These are phyloP conservation scores for Cephalopachus bancanus DNA, from an alignment of 2,797 vertebrate genomes.

Conservation along the genomic window DNA sequence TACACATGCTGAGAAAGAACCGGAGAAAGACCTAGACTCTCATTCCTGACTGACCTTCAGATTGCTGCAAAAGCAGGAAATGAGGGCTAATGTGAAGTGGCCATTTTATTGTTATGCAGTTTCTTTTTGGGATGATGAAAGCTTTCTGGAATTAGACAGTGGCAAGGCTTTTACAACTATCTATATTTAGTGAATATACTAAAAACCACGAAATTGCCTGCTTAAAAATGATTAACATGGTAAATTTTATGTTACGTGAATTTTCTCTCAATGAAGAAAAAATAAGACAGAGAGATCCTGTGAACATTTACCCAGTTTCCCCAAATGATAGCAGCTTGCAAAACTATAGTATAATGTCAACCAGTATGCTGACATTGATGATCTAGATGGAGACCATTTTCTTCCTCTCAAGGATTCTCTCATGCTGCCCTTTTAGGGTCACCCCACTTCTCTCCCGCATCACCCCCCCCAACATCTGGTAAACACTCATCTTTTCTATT, in stretches of 20 bases:
- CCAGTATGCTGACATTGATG: background rate
- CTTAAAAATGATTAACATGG: background rate
- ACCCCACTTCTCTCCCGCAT: background rate
- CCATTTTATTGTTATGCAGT: background rate
- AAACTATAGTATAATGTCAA: background rate
- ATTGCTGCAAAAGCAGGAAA: background rate
- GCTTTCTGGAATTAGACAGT: background rate
- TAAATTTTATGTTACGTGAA: background rate
- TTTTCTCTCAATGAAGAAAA: background rate
- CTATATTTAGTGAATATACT: background rate
- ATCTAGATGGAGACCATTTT: background rate
- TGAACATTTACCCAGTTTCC: background rate
- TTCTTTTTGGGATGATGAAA: background rate
- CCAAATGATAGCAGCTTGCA: background rate
- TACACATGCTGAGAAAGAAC: background rate
- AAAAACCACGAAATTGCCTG: background rate
- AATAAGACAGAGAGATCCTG: background rate
- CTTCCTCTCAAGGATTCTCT: background rate
- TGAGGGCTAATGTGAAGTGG: background rate
- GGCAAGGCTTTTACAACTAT: background rate
- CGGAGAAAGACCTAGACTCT: no score
- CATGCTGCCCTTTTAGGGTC: background rate
- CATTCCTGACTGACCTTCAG: no score
- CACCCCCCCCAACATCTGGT: background rate
- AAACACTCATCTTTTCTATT: background rate